phyloP scores from a whole-genome alignment of 2,797 vertebrate genomes.

The Dallia pectoralis region DNA sequence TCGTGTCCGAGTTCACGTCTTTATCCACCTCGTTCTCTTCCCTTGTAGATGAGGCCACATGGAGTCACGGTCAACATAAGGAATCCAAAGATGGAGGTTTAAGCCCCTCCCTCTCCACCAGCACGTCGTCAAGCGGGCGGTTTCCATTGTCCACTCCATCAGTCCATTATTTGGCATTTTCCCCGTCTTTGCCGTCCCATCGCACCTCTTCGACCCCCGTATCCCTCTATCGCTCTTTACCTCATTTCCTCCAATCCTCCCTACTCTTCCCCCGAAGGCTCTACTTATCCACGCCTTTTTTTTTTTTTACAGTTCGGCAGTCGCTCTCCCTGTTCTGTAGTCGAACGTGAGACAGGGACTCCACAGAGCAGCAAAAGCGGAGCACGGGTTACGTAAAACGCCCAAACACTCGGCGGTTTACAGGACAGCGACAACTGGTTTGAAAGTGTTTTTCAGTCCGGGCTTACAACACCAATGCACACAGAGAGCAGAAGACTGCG shows the following conservation, averaged over 20 bases:
- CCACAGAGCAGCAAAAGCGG: slow-evolving; percentile 40
- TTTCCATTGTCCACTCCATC: slow-evolving; percentile 6
- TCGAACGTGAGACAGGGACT: slow-evolving; percentile 38
- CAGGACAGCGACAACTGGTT: slow-evolving; percentile 35
- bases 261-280: background rate
- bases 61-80: background rate
- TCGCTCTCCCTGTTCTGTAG: slow-evolving; percentile 2
- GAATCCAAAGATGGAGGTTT: background rate
- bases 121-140: background rate
- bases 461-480: slow-evolving; percentile 58
- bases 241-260: slow-evolving; percentile 20
- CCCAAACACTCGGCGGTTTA: slow-evolving; percentile 41
- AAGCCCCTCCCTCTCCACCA: background rate
- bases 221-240: slow-evolving; percentile 12
- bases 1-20: background rate
- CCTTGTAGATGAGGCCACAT: background rate
- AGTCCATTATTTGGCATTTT: background rate
- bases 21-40: background rate
- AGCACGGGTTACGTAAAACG: slow-evolving; percentile 29
- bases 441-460: slow-evolving; percentile 46
- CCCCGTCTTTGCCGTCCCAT: background rate
- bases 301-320: background rate
- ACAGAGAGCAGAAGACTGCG: slow-evolving; percentile 62
- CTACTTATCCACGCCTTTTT: background rate
- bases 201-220: background rate